A percentile compares a stretch with the other conserved stretches of the same genome.
Conservation (phyloP, 2,888 invertebrate species). For the Glyphotaelius pellucidus region DNA sequence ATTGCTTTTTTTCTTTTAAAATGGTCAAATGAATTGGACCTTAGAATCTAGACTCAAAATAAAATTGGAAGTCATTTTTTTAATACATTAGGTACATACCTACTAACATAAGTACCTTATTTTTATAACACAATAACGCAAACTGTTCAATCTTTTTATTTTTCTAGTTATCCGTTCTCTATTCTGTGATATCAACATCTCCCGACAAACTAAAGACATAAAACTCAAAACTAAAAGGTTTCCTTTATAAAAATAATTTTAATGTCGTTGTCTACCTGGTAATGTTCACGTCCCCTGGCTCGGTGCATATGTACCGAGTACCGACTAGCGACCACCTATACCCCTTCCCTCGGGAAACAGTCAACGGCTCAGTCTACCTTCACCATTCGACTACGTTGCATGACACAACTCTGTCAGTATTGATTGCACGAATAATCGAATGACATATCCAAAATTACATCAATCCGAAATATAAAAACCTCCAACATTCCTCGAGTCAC, state of each 20-base stretch:
- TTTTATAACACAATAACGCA: too few relatives aligned
- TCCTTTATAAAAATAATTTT: background rate
- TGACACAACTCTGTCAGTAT: background rate
- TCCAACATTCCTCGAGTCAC: background rate
- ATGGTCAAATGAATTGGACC: too few relatives aligned
- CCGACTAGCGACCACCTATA: background rate
- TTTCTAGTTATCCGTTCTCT: background rate
- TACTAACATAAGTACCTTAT: too few relatives aligned
- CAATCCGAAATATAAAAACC: background rate
- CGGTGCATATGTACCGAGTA: constrained; percentile 33
- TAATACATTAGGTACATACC: too few relatives aligned
- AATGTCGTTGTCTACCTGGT: background rate
- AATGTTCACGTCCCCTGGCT: constrained; percentile 20
- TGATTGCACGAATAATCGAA: background rate
- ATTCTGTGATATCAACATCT: background rate
- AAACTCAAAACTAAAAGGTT: background rate
- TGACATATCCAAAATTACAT: background rate
- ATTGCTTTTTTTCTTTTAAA: too few relatives aligned
- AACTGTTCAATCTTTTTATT: too few relatives aligned
- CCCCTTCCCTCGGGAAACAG: constrained; percentile 20
- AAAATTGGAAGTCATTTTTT: too few relatives aligned
- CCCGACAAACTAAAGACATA: background rate
- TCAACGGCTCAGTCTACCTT: constrained; percentile 55
- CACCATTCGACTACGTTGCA: constrained; percentile 50
- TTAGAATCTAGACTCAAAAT: too few relatives aligned